Evolutionary conservation across 2,113 vertebrate species (phyloP).

Genomic region (Sus scrofa): T2T-Sscrofa CM000830.6:107869001-107869500

Average conservation of each 20-base stretch:
- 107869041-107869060: too few species aligned
- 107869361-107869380: neutral
- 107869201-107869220: neutral
- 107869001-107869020: too few species aligned
- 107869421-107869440: neutral
- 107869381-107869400: neutral
- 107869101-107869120: neutral
- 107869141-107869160: constrained; percentile 29
- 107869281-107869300: neutral
- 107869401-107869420: neutral
- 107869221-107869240: neutral
- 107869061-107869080: neutral
- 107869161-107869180: neutral
- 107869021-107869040: too few species aligned
- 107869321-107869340: constrained; percentile 32
- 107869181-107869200: neutral
- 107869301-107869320: neutral
- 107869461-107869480: neutral
- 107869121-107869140: constrained; percentile 20
- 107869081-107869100: constrained; percentile 44
- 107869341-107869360: neutral
- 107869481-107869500: neutral
- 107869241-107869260: neutral
- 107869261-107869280: neutral
- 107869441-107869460: neutral